Evolutionary conservation across 2,888 invertebrate genomes (phyloP), one percentile per base, ranked within the genome.

Genomic region (Drosophila recens): DNA sequence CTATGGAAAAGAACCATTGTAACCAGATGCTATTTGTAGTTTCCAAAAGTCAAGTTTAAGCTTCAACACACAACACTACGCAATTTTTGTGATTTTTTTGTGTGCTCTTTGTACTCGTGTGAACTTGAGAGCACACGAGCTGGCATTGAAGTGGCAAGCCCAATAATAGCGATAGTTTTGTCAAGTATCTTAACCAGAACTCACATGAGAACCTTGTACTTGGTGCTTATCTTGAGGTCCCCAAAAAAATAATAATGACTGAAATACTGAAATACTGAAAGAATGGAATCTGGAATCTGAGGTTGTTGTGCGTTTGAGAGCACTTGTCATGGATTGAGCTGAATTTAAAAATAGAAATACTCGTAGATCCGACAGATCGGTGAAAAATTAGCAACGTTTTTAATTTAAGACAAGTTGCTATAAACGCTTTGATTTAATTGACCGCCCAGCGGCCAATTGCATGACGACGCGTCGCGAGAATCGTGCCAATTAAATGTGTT

Each of bases 401-500:
- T 80, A 66, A 77, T 78, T 77, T 78, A 77, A 80, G 80, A 72
- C 78, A 78, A 80, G 78, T 80, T 78, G 72, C 80, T 77, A 68
- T 78, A 78, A 72, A 66, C 78, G 78, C 68, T 77, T 72, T 51
- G 73, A 72, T 80, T 79, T 85, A 84, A 84, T 89, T 89, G 87
- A 57, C 62, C 71, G 71, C 70, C 85, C 79, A 75, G 63, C 82
- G 89, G 83, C 86, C 75, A 75, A 72, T 83, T 80, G 87, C 80
- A 78, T 76, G 80, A 76, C 76, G 71, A 71, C 76, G 77, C 76
- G 76, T 69, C 75, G 75, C 76, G 54, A 48, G 69, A 68, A 61
- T 89, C 84, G 89, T 84, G 84, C 82, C 89, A 89, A 84, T 84
- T 84, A 84, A 84, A 75, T 76, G 73, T 34, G 38, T 27, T 15